These are phyloP conservation scores for Macroramphosus scolopax DNA, from an alignment of 2,797 vertebrate species.

Conservation along the genomic window DNA sequence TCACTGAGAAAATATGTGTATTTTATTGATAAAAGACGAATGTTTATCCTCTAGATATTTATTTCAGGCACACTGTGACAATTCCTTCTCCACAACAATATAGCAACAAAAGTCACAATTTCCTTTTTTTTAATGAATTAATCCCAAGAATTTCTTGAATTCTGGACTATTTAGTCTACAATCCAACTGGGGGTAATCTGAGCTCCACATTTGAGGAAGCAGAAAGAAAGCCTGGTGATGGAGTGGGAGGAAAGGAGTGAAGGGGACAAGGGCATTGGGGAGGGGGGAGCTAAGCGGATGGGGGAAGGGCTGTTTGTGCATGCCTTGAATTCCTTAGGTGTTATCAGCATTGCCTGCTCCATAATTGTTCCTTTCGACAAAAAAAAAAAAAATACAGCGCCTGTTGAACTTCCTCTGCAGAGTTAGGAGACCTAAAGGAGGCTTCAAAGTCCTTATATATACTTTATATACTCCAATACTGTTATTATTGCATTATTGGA, in stretches of 20 bases:
- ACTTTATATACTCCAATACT: not conserved
- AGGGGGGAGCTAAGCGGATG: conserved; percentile 43
- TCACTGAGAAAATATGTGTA: not conserved
- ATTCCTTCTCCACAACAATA: no score
- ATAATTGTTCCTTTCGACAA: conserved; percentile 67
- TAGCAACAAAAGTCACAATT: not conserved
- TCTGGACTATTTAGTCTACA: conserved; percentile 24
- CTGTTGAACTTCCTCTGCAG: conserved; percentile 21
- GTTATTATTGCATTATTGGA: not conserved
- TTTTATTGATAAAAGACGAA: conserved; percentile 7
- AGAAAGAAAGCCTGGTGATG: conserved; percentile 55
- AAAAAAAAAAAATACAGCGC: conserved; percentile 29
- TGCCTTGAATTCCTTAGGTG: conserved; percentile 77
- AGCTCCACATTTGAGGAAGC: conserved; percentile 56
- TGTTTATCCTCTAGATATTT: no score
- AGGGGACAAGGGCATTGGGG: conserved; percentile 45
- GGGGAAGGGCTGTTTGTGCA: conserved; percentile 79
- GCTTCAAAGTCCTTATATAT: conserved; percentile 7
- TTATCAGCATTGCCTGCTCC: conserved; percentile 74
- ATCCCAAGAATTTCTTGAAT: conserved; percentile 27
- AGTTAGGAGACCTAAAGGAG: conserved; percentile 9
- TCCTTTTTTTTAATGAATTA: conserved; percentile 9
- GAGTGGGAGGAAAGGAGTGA: conserved; percentile 57
- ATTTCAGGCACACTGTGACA: not conserved
- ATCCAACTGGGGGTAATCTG: conserved; percentile 67